These are phyloP conservation scores for Muscicapa striata DNA, from an alignment of 2,797 vertebrate species.

Conservation along the genomic window DNA sequence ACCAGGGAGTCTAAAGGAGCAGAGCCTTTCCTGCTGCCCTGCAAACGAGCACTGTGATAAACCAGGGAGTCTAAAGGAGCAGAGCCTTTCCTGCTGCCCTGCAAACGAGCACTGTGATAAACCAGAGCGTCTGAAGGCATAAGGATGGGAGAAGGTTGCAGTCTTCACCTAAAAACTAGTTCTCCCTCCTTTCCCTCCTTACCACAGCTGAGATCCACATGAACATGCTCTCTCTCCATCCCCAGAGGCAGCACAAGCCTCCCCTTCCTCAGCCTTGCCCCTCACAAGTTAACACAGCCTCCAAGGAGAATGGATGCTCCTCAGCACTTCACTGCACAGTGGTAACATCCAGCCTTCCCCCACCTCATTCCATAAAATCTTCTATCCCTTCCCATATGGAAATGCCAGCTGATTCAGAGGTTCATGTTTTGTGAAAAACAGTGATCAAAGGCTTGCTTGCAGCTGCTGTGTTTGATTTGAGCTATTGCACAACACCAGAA, in stretches of 20 bases:
- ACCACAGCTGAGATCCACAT: accelerated
- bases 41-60: not conserved
- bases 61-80: not conserved
- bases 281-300: not conserved
- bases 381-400: not conserved
- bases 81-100: not conserved
- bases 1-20: not conserved
- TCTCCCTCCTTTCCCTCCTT: not conserved
- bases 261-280: not conserved
- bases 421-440: not conserved
- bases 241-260: not conserved
- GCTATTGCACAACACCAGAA: not conserved
- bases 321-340: not conserved
- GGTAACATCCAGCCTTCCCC: not conserved
- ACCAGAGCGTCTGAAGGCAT: accelerated
- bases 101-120: not conserved
- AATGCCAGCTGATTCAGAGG: not conserved
- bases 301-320: not conserved
- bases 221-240: accelerated
- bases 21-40: not conserved
- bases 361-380: not conserved
- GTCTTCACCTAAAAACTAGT: not conserved
- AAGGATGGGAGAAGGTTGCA: not conserved
- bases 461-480: not conserved
- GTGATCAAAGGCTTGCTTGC: not conserved